A percentile compares a stretch with the other conserved stretches of the same genome.
Evolutionary conservation across 2,113 vertebrate genomes (phyloP).

Genomic region (Ailuropoda melanoleuca): DNA sequence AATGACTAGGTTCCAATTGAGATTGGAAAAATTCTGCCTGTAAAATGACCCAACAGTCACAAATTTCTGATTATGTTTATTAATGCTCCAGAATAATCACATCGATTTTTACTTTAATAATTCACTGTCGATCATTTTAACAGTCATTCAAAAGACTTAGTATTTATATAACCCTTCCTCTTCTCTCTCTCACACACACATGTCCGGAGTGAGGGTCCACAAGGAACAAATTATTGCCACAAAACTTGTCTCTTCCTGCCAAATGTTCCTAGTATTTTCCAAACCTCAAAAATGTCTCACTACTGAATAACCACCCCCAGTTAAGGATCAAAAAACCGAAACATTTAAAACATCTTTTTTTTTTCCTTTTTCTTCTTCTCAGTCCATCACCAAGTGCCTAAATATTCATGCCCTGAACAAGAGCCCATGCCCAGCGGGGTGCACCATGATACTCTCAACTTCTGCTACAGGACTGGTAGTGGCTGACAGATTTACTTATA

Average conservation of each 20-base stretch:
- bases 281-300: constrained; percentile 19
- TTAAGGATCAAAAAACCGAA: neutral
- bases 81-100: neutral
- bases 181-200: neutral
- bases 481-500: neutral
- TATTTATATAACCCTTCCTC: neutral
- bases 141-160: neutral
- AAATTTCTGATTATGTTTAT: neutral
- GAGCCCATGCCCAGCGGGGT: neutral
- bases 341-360: neutral
- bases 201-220: neutral
- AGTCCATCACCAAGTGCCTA: neutral
- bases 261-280: neutral
- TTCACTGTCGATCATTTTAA: neutral
- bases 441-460: fast-evolving
- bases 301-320: neutral
- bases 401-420: neutral
- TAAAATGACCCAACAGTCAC: neutral
- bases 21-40: neutral
- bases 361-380: neutral
- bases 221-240: neutral
- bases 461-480: fast-evolving
- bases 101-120: neutral
- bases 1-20: neutral
- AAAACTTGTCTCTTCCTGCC: neutral